Evolutionary conservation across 1,140 invertebrate genomes (phyloP), one percentile per base, ranked within the genome.

Genomic region (Drosophila serrata): DNA sequence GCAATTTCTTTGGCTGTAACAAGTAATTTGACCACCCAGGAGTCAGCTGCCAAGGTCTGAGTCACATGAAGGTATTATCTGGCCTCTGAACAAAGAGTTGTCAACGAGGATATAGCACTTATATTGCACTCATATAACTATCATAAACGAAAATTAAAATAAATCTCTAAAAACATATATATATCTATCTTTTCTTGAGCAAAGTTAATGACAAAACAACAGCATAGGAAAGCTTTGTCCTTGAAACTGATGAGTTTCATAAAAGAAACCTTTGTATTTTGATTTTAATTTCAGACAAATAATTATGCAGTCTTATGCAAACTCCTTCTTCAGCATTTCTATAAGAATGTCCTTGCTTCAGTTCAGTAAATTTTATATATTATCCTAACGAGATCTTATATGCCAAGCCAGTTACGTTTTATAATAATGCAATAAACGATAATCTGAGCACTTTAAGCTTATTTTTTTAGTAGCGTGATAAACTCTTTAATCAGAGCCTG

Each of bases 1-100:
- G 65, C 75, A 79, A 88, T 88, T 88, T 82, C 65, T 75, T 61
- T 61, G 45, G 48, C 67, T 82, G 82, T 69, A 79, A 86, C 55
- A 88, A 76, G 84, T 75, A 79, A 79, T 68, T 72, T 40, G 70
- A 51, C 67, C 79, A 46, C 64, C 79, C 39, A 72, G 64, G 13
- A n/a, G 9, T 60, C 75, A 86, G 55, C 82, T 81, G 82, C 65
- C 82, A 77, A 64, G 60, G 57, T 43, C 27, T 33, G 17, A 19
- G 42, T 4, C 13, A 19, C 8, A 19, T 0, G 13, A 40, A 67
- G 39, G 17, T 49, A 35, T 51, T 17, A 46, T 61, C 9, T 35
- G 35, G 37, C 22, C 48, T 42, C 29, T 27, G 31, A 0, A 29
- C 39, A 31, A 13, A 31, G 3, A 19, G 15, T 53, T 19, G 48